Conservation (phyloP, 1,140 invertebrate species). For the Caenorhabditis brenneri region DNA sequence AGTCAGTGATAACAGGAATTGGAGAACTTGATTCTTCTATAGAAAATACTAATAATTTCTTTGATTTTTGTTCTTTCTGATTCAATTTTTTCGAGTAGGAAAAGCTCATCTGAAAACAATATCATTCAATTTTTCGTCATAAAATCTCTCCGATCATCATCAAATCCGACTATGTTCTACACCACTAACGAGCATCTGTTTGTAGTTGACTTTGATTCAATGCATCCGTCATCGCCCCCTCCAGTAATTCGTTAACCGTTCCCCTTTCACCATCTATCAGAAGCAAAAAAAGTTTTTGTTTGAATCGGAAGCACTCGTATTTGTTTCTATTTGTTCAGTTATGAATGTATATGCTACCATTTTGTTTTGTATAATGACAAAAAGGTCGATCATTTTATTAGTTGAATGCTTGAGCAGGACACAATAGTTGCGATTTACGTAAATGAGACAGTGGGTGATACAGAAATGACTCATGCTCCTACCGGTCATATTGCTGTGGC, state of each 20-base stretch:
- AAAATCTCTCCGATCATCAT: conserved; percentile 36
- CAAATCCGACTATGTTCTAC: conserved; percentile 37
- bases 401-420: neutral
- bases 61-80: neutral
- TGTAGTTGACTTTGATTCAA: conserved; percentile 32
- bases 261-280: no score
- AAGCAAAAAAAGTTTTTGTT: neutral
- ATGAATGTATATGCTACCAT: neutral
- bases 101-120: conserved; percentile 34
- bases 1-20: neutral
- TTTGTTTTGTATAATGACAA: conserved; percentile 21
- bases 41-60: neutral
- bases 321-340: neutral
- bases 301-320: conserved; percentile 13
- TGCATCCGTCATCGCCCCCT: conserved; percentile 40
- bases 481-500: neutral
- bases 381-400: conserved; percentile 32
- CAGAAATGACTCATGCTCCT: neutral
- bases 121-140: conserved; percentile 37
- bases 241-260: conserved; percentile 29
- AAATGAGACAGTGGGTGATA: conserved; percentile 6
- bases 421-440: conserved; percentile 16
- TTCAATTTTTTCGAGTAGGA: neutral
- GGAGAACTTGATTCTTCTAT: neutral
- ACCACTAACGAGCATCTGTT: conserved; percentile 40